Evolutionary conservation across 2,113 vertebrate genomes (phyloP).

Genomic region (Mustela lutreola): DNA sequence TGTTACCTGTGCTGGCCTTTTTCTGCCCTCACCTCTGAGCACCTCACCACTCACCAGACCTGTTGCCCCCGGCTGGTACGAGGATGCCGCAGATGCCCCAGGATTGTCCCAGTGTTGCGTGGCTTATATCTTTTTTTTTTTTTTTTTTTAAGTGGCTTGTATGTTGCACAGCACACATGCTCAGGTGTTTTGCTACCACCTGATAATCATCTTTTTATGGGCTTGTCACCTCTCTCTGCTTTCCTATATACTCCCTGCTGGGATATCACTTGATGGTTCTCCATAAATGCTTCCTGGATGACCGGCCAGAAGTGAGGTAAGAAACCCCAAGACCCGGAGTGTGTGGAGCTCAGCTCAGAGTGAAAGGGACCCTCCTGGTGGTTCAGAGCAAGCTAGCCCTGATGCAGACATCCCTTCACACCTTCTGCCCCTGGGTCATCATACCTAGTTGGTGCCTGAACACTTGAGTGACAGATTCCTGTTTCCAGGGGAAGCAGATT

Average conservation of each 20-base stretch:
- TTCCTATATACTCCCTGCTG: neutral
- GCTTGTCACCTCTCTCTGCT: too few species aligned
- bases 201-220: neutral
- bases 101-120: neutral
- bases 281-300: neutral
- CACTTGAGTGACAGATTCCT: slow-evolving; percentile 19
- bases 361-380: neutral
- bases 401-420: neutral
- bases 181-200: accelerated
- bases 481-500: neutral
- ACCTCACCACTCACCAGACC: neutral
- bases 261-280: neutral
- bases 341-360: neutral
- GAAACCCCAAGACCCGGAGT: neutral
- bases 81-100: neutral
- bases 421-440: neutral
- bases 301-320: neutral
- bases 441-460: neutral
- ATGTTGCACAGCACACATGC: accelerated
- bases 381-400: neutral
- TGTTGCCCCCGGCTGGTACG: too few species aligned
- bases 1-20: accelerated
- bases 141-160: neutral
- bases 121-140: neutral
- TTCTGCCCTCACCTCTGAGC: neutral